Evolutionary conservation across 2,113 vertebrate species (phyloP), one percentile per base, ranked within the genome.

Genomic region (Malurus melanocephalus): DNA sequence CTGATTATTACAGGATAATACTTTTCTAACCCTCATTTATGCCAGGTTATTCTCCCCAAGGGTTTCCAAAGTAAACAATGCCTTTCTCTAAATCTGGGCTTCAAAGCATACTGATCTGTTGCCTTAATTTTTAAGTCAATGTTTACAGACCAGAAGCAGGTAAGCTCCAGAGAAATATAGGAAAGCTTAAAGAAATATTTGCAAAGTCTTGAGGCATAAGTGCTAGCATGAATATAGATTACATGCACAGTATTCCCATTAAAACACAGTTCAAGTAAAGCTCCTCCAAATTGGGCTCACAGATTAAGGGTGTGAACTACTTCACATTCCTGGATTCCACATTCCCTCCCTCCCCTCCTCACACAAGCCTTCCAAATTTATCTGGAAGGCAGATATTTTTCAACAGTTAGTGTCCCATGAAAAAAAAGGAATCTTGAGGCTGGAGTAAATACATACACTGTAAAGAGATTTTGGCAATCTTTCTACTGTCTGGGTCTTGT

Each of bases 401-500:
- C 75, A 93, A 61, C 28, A 77, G 32, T 81, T 86, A 46, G 5
- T 3, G 4, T 60, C 27, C 7, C 42, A 40, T 9, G 3, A 46
- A 43, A 33, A 33, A 38, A 49, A 38, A 24, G 20, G 2, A 28
- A 81, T 69, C 76, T 56, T 64, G 26, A 57, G 20, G 27, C 40
- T 78, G 28, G 11, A 84, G n/a, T 85, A 94, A 89, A 82, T 76
- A 90, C 46, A 59, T 74, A 85, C 14, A 73, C n/a, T 1, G 1
- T 59, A 85, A 88, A 74, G 46, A 90, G 62, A 94, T 48, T 73
- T 7, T 95, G 94, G 93, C 91, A 90, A 69, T 20, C 8, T 24
- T 56, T 80, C 24, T 72, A 2, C 72, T 87, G 68, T 66, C 91
- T 95, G 92, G 81, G 64, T 85, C 90, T 85, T 94, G 83, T 93